Conservation (phyloP, 1,140 invertebrate genomes). For the Calliphora vicina region DNA sequence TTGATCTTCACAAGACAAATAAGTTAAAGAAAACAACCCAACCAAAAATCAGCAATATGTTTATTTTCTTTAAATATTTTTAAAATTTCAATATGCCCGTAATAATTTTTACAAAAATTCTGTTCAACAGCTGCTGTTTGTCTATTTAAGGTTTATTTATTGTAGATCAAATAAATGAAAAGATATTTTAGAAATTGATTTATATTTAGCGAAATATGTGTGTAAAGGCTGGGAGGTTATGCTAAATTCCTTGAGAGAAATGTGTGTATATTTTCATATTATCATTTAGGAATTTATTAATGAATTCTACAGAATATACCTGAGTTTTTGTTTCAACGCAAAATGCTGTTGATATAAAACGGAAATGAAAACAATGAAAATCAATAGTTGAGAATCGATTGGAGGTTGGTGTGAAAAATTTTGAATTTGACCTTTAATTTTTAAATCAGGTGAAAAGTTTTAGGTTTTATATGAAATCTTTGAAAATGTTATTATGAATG, state of each 20-base stretch:
- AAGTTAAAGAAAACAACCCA: neutral
- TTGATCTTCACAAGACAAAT: too few relatives aligned
- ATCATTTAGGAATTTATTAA: neutral
- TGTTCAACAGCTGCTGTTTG: neutral
- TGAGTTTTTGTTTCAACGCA: neutral
- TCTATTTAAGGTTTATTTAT: neutral
- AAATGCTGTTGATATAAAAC: neutral
- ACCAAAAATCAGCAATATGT: neutral
- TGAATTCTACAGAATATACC: neutral
- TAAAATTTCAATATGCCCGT: neutral
- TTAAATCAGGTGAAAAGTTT: neutral
- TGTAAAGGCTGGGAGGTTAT: neutral
- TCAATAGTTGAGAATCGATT: neutral
- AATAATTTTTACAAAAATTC: neutral
- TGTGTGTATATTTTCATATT: too few relatives aligned
- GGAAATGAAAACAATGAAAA: neutral
- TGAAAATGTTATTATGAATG: neutral
- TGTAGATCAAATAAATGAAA: neutral
- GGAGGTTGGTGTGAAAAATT: neutral
- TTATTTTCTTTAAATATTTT: neutral
- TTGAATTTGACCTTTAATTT: too few relatives aligned
- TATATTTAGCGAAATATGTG: neutral
- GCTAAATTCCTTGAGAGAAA: neutral
- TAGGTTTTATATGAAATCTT: neutral
- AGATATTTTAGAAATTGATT: neutral